Evolutionary conservation across 1,140 invertebrate genomes (phyloP).

Genomic region (Bombus consobrinus): DNA sequence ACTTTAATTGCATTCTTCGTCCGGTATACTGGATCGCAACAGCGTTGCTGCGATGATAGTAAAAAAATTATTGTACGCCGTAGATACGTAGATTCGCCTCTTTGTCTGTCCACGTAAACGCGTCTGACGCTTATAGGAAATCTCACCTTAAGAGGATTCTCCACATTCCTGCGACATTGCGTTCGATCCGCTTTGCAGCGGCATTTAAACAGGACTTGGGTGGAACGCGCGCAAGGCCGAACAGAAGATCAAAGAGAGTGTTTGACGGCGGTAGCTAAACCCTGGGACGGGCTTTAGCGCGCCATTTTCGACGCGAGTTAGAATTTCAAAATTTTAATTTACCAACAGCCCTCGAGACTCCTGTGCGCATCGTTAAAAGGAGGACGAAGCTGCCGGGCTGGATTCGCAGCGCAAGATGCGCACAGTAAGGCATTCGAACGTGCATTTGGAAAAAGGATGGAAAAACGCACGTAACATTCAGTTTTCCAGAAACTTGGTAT

Average conservation of each 20-base stretch:
- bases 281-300: neutral
- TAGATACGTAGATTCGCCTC: too few species aligned
- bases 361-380: too few species aligned
- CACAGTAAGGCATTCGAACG: too few species aligned
- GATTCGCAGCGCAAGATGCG: neutral
- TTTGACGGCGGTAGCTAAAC: neutral
- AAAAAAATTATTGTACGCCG: too few species aligned
- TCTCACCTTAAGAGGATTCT: neutral
- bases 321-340: constrained; percentile 6
- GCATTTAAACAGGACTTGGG: neutral
- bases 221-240: neutral
- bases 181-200: neutral
- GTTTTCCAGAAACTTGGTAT: too few species aligned
- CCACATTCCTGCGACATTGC: neutral
- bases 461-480: too few species aligned
- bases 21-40: too few species aligned
- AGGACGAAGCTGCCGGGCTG: neutral
- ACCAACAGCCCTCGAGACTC: neutral
- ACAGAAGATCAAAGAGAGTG: neutral
- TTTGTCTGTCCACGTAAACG: neutral
- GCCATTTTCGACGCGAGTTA: neutral
- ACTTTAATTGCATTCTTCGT: too few species aligned
- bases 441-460: too few species aligned
- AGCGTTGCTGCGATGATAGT: too few species aligned
- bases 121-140: neutral